A percentile compares a stretch with the other conserved stretches of the same genome.
Conservation (phyloP, 2,888 invertebrate species). For the Alsophila aescularia region DNA sequence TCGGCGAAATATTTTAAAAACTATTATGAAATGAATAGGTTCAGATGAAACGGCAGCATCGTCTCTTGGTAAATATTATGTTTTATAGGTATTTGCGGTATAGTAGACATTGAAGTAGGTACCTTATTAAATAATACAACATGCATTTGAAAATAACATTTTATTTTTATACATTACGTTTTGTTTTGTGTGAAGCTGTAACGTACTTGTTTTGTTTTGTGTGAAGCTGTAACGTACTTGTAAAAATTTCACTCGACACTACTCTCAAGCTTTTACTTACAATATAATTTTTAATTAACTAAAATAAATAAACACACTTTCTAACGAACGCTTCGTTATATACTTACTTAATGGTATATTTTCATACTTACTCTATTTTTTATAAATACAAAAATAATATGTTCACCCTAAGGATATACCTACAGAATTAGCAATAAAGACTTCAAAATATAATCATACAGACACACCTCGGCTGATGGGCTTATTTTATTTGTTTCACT, state of each 20-base stretch:
- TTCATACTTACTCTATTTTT: constrained; percentile 15
- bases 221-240: constrained; percentile 31
- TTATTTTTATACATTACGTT: constrained; percentile 35
- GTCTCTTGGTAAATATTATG: no score
- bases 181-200: constrained; percentile 35
- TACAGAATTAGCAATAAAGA: background rate
- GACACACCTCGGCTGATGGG: background rate
- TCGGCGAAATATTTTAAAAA: no score
- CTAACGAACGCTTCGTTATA: constrained; percentile 18
- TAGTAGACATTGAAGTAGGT: no score
- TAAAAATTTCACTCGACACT: constrained; percentile 16
- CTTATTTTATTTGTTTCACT: no score
- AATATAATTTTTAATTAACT: constrained; percentile 27
- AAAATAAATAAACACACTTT: constrained; percentile 34
- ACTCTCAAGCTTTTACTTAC: constrained; percentile 26
- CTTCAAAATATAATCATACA: background rate
- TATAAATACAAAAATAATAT: constrained; percentile 27
- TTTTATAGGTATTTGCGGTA: no score
- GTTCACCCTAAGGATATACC: constrained; percentile 4
- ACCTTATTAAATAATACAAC: background rate
- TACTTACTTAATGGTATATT: constrained; percentile 15
- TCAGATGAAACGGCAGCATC: no score
- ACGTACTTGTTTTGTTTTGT: constrained; percentile 15
- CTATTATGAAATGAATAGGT: no score
- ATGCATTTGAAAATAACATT: constrained; percentile 41